Base-by-base conservation (phyloP, 1,140 invertebrate species). In the Atopsyche davidsoni region DNA sequence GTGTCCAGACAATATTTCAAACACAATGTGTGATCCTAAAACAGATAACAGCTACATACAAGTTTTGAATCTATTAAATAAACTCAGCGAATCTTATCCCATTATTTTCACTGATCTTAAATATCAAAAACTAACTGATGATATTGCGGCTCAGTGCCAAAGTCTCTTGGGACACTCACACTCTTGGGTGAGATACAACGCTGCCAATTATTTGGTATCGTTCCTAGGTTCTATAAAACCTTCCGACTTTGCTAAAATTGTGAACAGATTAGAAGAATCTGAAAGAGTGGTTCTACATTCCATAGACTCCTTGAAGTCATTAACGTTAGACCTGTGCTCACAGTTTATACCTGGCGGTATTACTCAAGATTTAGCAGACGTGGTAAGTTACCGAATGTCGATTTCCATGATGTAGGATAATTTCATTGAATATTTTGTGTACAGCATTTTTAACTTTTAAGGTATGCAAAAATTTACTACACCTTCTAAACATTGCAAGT, bases 101-200 rank as follows among this genome's bases (percentile, higher is more conserved):
- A 59, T 57, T 0, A 55, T 67, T 34, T 63, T 78, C 45, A 72
- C 65, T 49, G 63, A 66, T 55, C 61, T 64, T 17, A 66, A 69
- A 48, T 65, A 69, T 52, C 57, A 61, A 1, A 61, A 51, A 25
- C 56, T 76, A 62, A 64, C 72, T 60, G 72, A 76, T 73, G 63
- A 79, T 65, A 60, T 89, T 80, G 76, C 83, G 68, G 73, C 85
- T 61, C 67, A 86, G n/a, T 88, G 82, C 62, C 83, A 89, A 69
- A 66, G 78, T 0, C 67, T 92, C 1, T 75, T 79, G 11, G 75
- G 64, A 0, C 75, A 79, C 57, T 75, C 76, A 71, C 68, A 77
- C 78, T 58, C 68, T 77, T 60, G 68, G 83, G 85, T 94, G 2
- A 78, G 90, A 44, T 69, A 90, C 35, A 77, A 78, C 44, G 76